phyloP scores from a whole-genome alignment of 2,888 invertebrate genomes.

The Micropterix aruncella region DNA sequence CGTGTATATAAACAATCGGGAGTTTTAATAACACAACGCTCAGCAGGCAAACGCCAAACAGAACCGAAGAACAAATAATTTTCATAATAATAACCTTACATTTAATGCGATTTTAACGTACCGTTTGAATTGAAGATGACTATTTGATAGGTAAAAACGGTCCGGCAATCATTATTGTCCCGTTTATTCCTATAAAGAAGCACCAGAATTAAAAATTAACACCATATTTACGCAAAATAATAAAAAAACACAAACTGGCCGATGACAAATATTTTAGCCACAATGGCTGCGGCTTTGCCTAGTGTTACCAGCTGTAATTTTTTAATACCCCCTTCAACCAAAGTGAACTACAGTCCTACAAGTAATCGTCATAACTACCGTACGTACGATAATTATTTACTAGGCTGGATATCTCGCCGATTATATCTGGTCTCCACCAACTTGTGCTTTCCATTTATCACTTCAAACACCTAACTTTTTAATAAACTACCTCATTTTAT shows the following conservation, averaged over 20 bases:
- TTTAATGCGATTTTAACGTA: conserved; percentile 29
- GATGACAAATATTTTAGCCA: background rate
- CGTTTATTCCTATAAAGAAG: conserved; percentile 15
- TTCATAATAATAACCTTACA: conserved; percentile 38
- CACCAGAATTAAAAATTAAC: background rate
- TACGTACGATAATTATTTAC: too few species aligned
- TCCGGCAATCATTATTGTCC: conserved; percentile 40
- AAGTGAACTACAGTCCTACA: too few species aligned
- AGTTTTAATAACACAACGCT: too few species aligned
- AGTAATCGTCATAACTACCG: too few species aligned
- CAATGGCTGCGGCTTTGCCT: background rate
- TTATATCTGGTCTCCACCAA: too few species aligned
- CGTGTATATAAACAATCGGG: too few species aligned
- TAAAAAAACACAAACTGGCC: background rate
- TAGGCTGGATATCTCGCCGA: too few species aligned
- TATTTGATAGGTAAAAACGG: conserved; percentile 33
- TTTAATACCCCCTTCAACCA: too few species aligned
- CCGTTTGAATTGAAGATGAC: conserved; percentile 34
- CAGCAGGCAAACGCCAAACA: conserved; percentile 5
- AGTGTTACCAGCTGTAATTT: too few species aligned
- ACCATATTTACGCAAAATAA: background rate
- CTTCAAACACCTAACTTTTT: too few species aligned
- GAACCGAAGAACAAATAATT: conserved; percentile 24
- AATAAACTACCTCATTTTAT: too few species aligned
- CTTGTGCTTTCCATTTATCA: too few species aligned